Conservation (phyloP, 2,888 invertebrate species). For the Acleris sparsana region DNA sequence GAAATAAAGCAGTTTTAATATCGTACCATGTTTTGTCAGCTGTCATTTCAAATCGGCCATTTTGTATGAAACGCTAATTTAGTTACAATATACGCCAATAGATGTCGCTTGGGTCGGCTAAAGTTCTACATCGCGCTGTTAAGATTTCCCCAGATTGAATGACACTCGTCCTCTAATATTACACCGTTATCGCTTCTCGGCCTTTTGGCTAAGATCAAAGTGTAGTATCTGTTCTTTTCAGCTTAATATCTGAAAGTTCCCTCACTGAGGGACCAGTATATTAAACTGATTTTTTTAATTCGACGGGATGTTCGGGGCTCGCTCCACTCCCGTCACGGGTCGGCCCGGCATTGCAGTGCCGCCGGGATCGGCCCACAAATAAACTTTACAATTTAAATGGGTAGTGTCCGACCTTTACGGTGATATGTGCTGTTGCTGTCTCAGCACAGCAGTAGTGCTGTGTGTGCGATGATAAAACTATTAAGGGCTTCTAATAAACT, state of each 20-base stretch:
- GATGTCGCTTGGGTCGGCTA: neutral
- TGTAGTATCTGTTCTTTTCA: constrained; percentile 10
- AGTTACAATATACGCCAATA: neutral
- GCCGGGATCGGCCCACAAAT: neutral
- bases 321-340: constrained; percentile 10
- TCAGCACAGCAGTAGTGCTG: no score
- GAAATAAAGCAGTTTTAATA: neutral
- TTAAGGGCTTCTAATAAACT: no score
- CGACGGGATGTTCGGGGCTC: constrained; percentile 10
- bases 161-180: neutral
- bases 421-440: no score
- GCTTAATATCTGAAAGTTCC: constrained; percentile 10
- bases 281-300: constrained; percentile 3
- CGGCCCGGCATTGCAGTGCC: neutral
- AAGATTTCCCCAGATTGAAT: constrained; percentile 7
- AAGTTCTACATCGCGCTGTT: constrained; percentile 9
- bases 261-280: constrained; percentile 10
- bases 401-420: no score
- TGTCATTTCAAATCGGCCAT: neutral
- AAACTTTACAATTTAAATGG: no score
- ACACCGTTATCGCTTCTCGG: constrained; percentile 1
- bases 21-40: neutral
- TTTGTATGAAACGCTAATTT: neutral
- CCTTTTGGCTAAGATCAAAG: constrained; percentile 8
- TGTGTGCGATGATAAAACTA: no score